A percentile compares a stretch with the other conserved stretches of the same genome.
These are phyloP conservation scores for Macroramphosus scolopax DNA, from an alignment of 2,797 vertebrate genomes.

Conservation along the genomic window DNA sequence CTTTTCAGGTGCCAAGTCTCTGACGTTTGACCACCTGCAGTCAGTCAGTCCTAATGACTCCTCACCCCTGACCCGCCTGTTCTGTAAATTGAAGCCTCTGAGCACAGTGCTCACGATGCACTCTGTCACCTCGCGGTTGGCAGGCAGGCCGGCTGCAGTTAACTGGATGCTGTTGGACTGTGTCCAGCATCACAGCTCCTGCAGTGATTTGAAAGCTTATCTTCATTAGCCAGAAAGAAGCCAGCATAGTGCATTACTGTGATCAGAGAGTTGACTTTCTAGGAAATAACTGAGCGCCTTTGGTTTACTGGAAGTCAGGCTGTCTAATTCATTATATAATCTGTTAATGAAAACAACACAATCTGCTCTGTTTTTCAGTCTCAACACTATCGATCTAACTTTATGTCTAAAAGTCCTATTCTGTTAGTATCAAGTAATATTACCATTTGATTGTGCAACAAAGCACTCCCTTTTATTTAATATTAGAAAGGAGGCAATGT, in stretches of 20 bases:
- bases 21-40: conserved; percentile 55
- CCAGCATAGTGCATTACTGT: conserved; percentile 49
- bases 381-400: too few species aligned
- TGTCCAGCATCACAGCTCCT: conserved; percentile 54
- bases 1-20: conserved; percentile 49
- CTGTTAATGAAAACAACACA: conserved; percentile 24
- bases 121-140: conserved; percentile 56
- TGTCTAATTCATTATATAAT: conserved; percentile 33
- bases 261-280: conserved; percentile 41
- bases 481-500: neutral
- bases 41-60: conserved; percentile 49
- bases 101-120: conserved; percentile 44
- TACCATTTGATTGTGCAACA: neutral
- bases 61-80: conserved; percentile 34
- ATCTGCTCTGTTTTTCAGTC: too few species aligned
- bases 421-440: neutral
- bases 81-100: conserved; percentile 41
- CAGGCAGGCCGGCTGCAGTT: conserved; percentile 42
- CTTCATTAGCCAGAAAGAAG: conserved; percentile 62
- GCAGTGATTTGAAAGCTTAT: conserved; percentile 65
- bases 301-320: conserved; percentile 27
- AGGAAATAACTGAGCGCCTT: conserved; percentile 38
- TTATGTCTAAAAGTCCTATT: neutral
- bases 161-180: conserved; percentile 48
- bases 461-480: conserved; percentile 7